phyloP scores from a whole-genome alignment of 2,113 vertebrate species.

The Tichodroma muraria region DNA sequence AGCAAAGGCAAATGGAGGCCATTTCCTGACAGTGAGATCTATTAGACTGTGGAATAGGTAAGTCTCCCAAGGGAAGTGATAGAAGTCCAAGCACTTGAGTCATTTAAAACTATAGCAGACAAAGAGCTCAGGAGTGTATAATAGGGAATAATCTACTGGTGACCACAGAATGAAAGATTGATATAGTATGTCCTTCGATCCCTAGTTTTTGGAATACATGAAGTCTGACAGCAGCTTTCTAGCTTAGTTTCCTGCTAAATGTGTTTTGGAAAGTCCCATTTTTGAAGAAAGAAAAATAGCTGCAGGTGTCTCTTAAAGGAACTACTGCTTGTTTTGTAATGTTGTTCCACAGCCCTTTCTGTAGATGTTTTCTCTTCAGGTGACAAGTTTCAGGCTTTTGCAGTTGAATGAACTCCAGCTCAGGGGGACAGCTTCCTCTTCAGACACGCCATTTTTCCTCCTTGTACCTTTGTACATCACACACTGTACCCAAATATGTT shows the following conservation, averaged over 20 bases:
- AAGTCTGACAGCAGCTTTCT: not conserved
- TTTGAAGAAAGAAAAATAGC: not conserved
- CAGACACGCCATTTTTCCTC: not conserved
- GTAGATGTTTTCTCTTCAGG: not conserved
- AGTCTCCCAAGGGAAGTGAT: not conserved
- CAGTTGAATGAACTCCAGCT: not conserved
- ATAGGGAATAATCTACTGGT: not conserved
- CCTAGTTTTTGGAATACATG: not conserved
- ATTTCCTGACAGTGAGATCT: slow-evolving; percentile 45
- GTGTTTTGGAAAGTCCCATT: not conserved
- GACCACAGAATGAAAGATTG: not conserved
- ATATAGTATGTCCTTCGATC: not conserved
- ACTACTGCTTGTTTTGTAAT: not conserved
- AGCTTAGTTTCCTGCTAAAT: not conserved
- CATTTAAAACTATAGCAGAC: not conserved
- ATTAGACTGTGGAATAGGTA: slow-evolving; percentile 20
- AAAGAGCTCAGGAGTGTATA: not conserved
- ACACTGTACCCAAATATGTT: not conserved
- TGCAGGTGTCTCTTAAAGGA: not conserved
- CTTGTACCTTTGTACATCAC: not conserved
- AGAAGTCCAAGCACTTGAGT: slow-evolving; percentile 1
- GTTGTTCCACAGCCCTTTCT: not conserved
- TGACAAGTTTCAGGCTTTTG: not conserved
- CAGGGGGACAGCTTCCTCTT: not conserved
- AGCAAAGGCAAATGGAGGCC: slow-evolving; percentile 29